Base-by-base conservation (phyloP, 2,113 vertebrate genomes). In the Saguinus imperator region DNA sequence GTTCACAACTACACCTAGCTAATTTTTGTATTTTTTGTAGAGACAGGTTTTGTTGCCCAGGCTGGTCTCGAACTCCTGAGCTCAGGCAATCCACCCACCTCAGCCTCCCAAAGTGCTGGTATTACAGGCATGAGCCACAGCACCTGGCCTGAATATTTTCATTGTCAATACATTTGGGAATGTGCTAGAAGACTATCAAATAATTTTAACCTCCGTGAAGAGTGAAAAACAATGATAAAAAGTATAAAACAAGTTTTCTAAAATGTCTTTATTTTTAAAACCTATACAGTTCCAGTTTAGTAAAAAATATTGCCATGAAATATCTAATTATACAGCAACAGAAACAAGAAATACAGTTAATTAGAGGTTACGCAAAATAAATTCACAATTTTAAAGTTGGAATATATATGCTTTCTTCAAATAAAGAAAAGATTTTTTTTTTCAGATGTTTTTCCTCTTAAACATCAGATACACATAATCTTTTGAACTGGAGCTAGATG, bases 231-330 rank as follows among this genome's bases (percentile, higher is more conserved):
- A 87, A 82, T 79, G 55, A 96, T 93, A 89, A 96, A 90, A 81
- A 10, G 94, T 76, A 88, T 80, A 94, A 87, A 70, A 75, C 58
- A 86, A n/a, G 55, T 79, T 97, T 97, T 97, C 94, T 95, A 88
- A 94, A 97, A 94, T 85, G 50, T 89, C 57, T 97, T 98, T 97
- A 95, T 97, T 98, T 96, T 94, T 58, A 96, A 96, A 97, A 95
- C 66, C 96, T 94, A 89, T 66, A 96, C 79, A 94, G 81, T 91
- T 97, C 91, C 66, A 95, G 77, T 77, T 95, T 94, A 92, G 92
- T 95, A 95, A 92, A 96, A 96, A 95, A 87, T 95, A 96, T 73
- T 87, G 82, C 75, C 94, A 88, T 79, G 75, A 76, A 91, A 83
- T 72, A 93, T 73, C 92, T 95, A 96, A 90, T 95, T 86, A 94